Conservation (phyloP, 2,113 vertebrate species). For the Leptobrachium leishanense region DNA sequence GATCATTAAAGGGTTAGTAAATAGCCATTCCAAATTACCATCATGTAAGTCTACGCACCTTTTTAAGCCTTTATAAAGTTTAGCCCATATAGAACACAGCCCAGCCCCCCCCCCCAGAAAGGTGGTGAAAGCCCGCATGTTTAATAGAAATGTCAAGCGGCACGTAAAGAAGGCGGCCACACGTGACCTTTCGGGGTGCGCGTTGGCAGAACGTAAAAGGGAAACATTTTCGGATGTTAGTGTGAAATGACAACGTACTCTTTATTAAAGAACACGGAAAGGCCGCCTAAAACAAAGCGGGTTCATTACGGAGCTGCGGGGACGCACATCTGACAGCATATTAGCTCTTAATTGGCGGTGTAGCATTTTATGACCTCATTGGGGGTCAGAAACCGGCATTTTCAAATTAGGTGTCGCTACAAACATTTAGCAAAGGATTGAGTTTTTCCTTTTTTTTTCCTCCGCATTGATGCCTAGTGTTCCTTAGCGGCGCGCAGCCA, state of each 20-base stretch:
- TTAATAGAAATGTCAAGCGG: slow-evolving; percentile 2
- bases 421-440: too few species aligned
- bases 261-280: background rate
- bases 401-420: too few species aligned
- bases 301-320: background rate
- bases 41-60: too few species aligned
- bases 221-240: background rate
- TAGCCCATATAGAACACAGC: background rate
- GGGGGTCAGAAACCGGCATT: background rate
- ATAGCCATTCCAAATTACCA: too few species aligned
- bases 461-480: too few species aligned
- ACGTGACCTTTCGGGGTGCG: background rate
- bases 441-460: too few species aligned
- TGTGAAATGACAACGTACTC: background rate
- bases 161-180: background rate
- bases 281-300: background rate
- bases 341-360: background rate
- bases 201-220: background rate
- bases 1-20: too few species aligned
- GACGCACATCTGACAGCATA: background rate
- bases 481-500: too few species aligned
- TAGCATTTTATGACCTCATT: background rate
- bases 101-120: background rate
- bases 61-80: background rate
- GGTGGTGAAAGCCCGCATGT: background rate